Evolutionary conservation across 2,113 vertebrate species (phyloP), one percentile per base, ranked within the genome.

Genomic region (Saimiri boliviensis): DNA sequence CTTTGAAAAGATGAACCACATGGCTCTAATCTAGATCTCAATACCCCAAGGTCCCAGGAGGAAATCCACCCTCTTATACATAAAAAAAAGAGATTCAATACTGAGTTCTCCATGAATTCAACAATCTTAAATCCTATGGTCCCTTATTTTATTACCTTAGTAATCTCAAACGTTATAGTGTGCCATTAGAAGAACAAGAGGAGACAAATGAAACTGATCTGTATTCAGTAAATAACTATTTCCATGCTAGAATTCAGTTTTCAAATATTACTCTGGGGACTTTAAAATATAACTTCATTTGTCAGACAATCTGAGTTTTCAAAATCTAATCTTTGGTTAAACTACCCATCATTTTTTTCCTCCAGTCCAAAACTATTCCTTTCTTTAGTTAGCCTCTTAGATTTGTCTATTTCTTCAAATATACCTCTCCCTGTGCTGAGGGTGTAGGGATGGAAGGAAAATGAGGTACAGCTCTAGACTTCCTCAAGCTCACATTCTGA

Each of bases 231-330:
- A 58, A n/a, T 17, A 79, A n/a, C 6, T 16, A 45, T 52, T 17
- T 27, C 11, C 32, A 30, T 23, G 37, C 37, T 5, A n/a, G 80
- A n/a, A 94, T 79, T 94, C 58, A 5, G 20, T 66, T 74, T 80
- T 60, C 8, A 20, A n/a, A 7, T 89, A n/a, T 58, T 45, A 49
- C 42, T 42, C 80, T 32, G 10, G 71, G 23, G 9, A 58, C 25
- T 27, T 68, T 52, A 74, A 95, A 91, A 71, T 60, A 23, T 3
- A 12, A 58, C 30, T 47, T 87, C 30, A 40, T 77, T 52, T 82
- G 52, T 85, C 86, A 88, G 70, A 71, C 17, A 91, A 71, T 9
- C 25, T 79, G 74, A 82, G 27, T 73, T 86, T 66, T 49, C 25
- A 32, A 85, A 91, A 45, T n/a, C 27, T 83, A 52, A 68, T 40